Evolutionary conservation across 2,888 invertebrate genomes (phyloP).

Genomic region (Lithophane leautieri): DNA sequence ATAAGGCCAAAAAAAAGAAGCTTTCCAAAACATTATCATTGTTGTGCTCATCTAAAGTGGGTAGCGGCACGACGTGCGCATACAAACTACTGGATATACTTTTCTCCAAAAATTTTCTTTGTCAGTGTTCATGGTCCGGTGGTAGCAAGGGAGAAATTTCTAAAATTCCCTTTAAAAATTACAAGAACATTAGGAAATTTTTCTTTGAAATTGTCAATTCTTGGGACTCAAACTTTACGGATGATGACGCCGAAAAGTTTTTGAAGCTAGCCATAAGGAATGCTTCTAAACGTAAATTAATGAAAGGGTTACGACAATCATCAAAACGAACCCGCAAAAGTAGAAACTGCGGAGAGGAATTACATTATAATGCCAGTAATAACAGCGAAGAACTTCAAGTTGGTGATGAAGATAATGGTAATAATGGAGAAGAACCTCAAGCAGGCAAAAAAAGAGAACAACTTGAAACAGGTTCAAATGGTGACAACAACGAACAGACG

Average conservation of each 20-base stretch:
- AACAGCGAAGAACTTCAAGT: conserved; percentile 26
- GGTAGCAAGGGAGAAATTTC: conserved; percentile 35
- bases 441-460: conserved; percentile 26
- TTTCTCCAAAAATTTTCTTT: conserved; percentile 32
- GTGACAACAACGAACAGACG: conserved; percentile 28
- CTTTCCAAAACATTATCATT: conserved; percentile 18
- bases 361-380: conserved; percentile 20
- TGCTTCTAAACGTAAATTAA: conserved; percentile 24
- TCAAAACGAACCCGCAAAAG: conserved; percentile 24
- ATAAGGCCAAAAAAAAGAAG: conserved; percentile 30
- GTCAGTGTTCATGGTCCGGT: conserved; percentile 39
- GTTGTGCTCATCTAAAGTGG: conserved; percentile 26
- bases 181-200: conserved; percentile 16
- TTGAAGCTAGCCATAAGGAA: conserved; percentile 25
- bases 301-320: conserved; percentile 38
- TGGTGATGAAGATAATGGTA: conserved; percentile 29
- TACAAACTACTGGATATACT: conserved; percentile 28
- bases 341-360: conserved; percentile 25
- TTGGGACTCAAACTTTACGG: conserved; percentile 24
- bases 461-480: conserved; percentile 19
- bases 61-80: conserved; percentile 26
- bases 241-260: conserved; percentile 25
- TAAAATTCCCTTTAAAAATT: conserved; percentile 37
- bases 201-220: conserved; percentile 32
- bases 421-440: conserved; percentile 30